Conservation (phyloP, 2,888 invertebrate genomes). For the Lumbricus terrestris region DNA sequence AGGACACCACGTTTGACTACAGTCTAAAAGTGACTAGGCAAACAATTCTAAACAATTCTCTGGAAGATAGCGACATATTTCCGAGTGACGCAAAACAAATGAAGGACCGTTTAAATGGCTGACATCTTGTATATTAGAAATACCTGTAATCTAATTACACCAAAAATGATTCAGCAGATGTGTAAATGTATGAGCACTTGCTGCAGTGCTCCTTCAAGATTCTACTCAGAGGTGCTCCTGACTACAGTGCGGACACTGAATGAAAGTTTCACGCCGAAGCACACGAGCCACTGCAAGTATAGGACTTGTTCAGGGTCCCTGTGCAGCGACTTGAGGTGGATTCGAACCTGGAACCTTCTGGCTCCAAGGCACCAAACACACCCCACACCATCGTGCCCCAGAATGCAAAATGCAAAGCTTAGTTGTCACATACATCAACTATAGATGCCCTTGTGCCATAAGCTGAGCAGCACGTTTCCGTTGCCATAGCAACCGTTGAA, state of each 20-base stretch:
- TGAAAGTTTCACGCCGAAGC: no score
- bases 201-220: no score
- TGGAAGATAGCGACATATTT: not conserved
- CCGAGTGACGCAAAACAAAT: not conserved
- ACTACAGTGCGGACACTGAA: no score
- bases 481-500: not conserved
- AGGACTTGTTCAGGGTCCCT: no score
- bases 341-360: no score
- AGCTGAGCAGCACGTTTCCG: not conserved
- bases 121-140: not conserved
- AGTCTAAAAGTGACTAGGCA: not conserved
- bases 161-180: not conserved
- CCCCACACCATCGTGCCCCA: no score
- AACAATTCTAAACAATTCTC: slow-evolving; percentile 3
- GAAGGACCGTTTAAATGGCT: not conserved
- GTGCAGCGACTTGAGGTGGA: no score
- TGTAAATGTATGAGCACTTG: no score
- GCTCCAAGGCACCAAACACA: no score
- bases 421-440: not conserved
- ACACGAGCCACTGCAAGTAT: no score
- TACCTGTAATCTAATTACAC: not conserved
- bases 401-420: not conserved
- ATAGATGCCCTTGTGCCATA: not conserved
- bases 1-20: not conserved
- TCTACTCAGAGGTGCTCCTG: no score